phyloP scores from a whole-genome alignment of 2,888 invertebrate genomes.

The Euproctis similis region DNA sequence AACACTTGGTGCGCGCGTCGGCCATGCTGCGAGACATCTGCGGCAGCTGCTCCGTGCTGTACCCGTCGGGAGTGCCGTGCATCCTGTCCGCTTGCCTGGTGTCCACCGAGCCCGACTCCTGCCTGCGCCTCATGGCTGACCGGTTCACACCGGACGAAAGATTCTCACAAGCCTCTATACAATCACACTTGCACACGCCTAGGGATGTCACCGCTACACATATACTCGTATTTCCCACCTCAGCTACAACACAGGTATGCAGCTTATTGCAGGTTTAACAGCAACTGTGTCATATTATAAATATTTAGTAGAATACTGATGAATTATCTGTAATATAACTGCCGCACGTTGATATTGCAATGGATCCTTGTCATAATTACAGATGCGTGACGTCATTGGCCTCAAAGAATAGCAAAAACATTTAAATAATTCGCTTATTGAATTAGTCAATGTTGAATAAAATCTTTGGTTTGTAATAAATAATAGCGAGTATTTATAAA shows the following conservation, averaged over 20 bases:
- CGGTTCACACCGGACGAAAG: slow-evolving; percentile 96
- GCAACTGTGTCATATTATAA: too few relatives aligned
- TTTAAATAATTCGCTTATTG: too few relatives aligned
- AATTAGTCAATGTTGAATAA: too few relatives aligned
- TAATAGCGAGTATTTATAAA: too few relatives aligned
- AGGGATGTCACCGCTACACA: slow-evolving; percentile 98
- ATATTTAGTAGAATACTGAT: too few relatives aligned
- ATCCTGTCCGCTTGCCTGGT: slow-evolving; percentile 98
- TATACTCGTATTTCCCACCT: slow-evolving; percentile 98
- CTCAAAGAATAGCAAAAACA: too few relatives aligned
- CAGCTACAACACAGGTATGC: slow-evolving; percentile 94
- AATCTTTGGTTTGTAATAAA: too few relatives aligned
- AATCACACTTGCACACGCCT: slow-evolving; percentile 94
- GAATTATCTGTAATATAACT: too few relatives aligned
- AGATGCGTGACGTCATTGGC: too few relatives aligned
- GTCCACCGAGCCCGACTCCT: slow-evolving; percentile 93
- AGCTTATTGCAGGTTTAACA: too few relatives aligned
- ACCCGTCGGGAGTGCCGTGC: slow-evolving; percentile 89
- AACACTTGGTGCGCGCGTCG: slow-evolving; percentile 91
- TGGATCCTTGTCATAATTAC: too few relatives aligned
- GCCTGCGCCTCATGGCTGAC: slow-evolving; percentile 93
- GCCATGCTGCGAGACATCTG: slow-evolving; percentile 93
- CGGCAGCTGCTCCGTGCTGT: slow-evolving; percentile 88
- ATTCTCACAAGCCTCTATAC: slow-evolving; percentile 90
- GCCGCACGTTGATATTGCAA: too few relatives aligned